phyloP scores from a whole-genome alignment of 1,140 invertebrate genomes.

The Drosophila saltans region DNA sequence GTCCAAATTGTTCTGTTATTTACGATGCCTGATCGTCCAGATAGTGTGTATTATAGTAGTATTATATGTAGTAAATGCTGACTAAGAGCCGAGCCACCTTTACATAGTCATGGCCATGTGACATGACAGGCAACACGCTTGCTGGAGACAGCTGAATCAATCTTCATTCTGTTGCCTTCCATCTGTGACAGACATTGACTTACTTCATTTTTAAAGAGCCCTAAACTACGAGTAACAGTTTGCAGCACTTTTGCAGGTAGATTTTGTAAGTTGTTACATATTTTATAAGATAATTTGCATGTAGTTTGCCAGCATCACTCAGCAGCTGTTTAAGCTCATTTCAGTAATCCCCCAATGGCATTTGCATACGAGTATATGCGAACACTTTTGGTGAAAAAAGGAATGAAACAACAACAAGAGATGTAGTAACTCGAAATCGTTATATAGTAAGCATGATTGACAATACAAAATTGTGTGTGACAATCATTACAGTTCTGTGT shows the following conservation, averaged over 20 bases:
- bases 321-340: slow-evolving; percentile 60
- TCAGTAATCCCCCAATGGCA: slow-evolving; percentile 52
- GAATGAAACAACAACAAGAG: not conserved
- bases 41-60: slow-evolving; percentile 7
- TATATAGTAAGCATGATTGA: slow-evolving; percentile 69
- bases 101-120: not conserved
- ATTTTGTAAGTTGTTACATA: slow-evolving; percentile 31
- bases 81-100: slow-evolving; percentile 16
- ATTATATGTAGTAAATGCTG: slow-evolving; percentile 13
- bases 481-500: slow-evolving; percentile 41
- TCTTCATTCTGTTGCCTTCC: slow-evolving; percentile 14
- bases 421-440: slow-evolving; percentile 4
- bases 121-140: not conserved
- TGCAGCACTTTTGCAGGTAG: slow-evolving; percentile 12
- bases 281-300: slow-evolving; percentile 76
- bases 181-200: slow-evolving; percentile 17
- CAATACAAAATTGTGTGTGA: slow-evolving; percentile 55
- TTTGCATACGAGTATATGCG: slow-evolving; percentile 58
- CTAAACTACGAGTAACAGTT: slow-evolving; percentile 31
- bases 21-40: slow-evolving; percentile 33
- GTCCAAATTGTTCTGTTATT: slow-evolving; percentile 41
- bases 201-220: slow-evolving; percentile 2
- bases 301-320: slow-evolving; percentile 44
- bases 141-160: not conserved
- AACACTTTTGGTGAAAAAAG: not conserved